Conservation (phyloP, 2,797 vertebrate species). For the Ispidina lecontei region DNA sequence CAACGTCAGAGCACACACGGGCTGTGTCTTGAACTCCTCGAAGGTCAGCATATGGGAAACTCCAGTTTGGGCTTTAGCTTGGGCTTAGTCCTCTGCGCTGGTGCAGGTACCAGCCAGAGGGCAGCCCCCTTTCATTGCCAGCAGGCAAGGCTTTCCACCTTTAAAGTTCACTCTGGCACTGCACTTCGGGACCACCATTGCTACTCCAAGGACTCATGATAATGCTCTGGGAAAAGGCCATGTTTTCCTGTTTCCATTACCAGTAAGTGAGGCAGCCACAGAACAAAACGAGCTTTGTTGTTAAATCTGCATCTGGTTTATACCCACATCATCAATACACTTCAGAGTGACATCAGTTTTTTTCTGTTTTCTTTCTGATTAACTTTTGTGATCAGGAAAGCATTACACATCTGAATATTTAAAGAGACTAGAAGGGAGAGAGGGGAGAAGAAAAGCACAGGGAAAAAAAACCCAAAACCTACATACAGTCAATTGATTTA, state of each 20-base stretch:
- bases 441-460: neutral
- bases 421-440: neutral
- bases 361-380: neutral
- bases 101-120: fast-evolving
- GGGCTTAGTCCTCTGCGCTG: fast-evolving
- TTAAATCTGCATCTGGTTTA: constrained; percentile 4
- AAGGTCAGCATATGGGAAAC: neutral
- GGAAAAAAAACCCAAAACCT: neutral
- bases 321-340: neutral
- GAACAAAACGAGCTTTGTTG: neutral
- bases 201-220: neutral
- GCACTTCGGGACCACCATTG: fast-evolving
- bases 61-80: fast-evolving
- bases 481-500: neutral
- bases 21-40: fast-evolving
- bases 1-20: fast-evolving
- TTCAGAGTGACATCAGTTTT: neutral
- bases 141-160: neutral
- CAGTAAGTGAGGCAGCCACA: neutral
- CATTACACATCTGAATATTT: neutral
- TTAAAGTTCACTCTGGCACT: neutral
- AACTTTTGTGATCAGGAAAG: neutral
- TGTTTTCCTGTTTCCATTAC: neutral
- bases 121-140: fast-evolving
- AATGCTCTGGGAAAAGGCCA: neutral